Conservation (phyloP, 1,140 invertebrate species). For the Psilanteris sp. region DNA sequence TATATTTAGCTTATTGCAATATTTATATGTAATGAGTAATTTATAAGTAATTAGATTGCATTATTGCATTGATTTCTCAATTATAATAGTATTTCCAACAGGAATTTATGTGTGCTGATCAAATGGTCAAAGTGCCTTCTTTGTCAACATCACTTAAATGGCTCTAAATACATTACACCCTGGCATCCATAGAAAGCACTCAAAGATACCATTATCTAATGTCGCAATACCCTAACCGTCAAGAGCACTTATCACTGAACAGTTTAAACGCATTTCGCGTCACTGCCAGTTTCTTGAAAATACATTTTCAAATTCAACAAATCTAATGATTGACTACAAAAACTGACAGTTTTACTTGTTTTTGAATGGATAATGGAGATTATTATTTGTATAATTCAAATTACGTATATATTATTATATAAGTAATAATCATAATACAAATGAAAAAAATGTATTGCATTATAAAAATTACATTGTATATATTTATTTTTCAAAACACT, state of each 20-base stretch:
- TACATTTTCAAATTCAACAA: not conserved
- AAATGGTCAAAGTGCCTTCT: conserved; percentile 33
- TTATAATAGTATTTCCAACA: not conserved
- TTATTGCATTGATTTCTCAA: no score
- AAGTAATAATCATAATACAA: no score
- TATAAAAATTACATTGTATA: no score
- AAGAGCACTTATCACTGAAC: not conserved
- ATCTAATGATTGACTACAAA: no score
- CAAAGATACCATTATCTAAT: not conserved
- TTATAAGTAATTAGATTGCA: no score
- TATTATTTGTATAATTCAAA: not conserved
- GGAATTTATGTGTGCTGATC: conserved; percentile 2
- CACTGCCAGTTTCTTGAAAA: conserved; percentile 5
- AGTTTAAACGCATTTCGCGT: not conserved
- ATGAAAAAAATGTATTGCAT: no score
- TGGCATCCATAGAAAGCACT: not conserved
- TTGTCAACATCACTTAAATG: not conserved
- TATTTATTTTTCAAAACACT: no score
- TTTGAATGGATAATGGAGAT: not conserved
- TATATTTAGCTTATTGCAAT: no score
- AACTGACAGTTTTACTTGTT: not conserved
- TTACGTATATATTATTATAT: no score
- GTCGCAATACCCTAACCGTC: no score
- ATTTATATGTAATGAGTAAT: no score
- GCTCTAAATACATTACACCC: conserved; percentile 2